Evolutionary conservation across 2,797 vertebrate genomes (phyloP), one percentile per base, ranked within the genome.

Genomic region (Gallinago nigripennis): DNA sequence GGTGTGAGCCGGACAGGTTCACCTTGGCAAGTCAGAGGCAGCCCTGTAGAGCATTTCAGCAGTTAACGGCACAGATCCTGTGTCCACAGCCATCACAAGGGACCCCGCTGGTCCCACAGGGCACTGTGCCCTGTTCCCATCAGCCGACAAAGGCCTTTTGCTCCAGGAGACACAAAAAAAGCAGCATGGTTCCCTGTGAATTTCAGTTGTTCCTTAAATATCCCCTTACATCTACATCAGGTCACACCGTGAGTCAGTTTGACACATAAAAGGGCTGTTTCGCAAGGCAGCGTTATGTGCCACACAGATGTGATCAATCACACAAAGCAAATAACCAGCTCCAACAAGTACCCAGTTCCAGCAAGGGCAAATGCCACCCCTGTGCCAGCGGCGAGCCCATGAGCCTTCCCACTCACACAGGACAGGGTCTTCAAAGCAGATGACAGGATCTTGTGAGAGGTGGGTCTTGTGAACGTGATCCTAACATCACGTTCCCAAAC

Each of bases 281-380:
- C 4, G 5, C 88, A 93, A 93, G 73, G 69, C 94, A 71, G 79
- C 0, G 0, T 15, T 71, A 6, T 11, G 84, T 73, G 82, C 86
- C 84, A 63, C 30, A 43, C 37, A 87, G 78, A 92, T 43, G 84
- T 75, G 88, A 96, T 93, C 91, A 92, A 82, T 95, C 91, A 92
- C 69, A 43, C 76, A 58, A 64, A 94, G 75, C 94, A 95, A 95
- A 95, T 16, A 95, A 35, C 68, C 75, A 88, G 81, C 50, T 85
- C 57, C 89, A 69, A 48, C 69, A 86, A 3, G 81, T 8, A 30
- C 53, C 35, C 3, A 1, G 48, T 6, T 51, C 69, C 92, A 96
- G 65, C 65, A 61, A 91, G 89, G 72, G 33, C 89, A 93, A 95
- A 90, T 23, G 82, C 71, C 84, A 92, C 45, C 86, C 48, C 46